These are phyloP conservation scores for Chrysochloris asiatica DNA, from an alignment of 2,113 vertebrate genomes.

Conservation along the genomic window DNA sequence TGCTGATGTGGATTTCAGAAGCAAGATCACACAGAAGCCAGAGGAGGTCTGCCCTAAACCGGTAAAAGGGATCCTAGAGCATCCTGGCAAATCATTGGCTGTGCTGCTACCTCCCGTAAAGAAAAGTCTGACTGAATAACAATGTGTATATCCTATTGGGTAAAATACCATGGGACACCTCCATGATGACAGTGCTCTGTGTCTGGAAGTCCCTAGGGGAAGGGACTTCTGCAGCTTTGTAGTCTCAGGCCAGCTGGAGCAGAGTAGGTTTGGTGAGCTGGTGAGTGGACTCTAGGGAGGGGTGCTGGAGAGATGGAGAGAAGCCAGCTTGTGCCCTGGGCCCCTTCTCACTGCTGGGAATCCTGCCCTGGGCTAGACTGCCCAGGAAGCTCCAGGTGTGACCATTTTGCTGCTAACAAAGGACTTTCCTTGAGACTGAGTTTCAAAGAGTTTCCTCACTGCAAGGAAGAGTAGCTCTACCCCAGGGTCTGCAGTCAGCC, in stretches of 20 bases:
- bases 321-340: not conserved
- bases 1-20: not conserved
- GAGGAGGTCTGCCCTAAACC: not conserved
- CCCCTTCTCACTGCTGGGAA: not conserved
- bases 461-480: not conserved
- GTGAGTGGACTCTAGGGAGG: not conserved
- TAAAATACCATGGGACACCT: no score
- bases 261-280: not conserved
- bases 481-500: not conserved
- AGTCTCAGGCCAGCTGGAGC: not conserved
- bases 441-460: not conserved
- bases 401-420: not conserved
- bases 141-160: accelerated
- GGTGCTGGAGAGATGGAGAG: not conserved
- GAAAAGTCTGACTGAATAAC: not conserved
- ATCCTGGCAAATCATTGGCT: not conserved
- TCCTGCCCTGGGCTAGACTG: no score
- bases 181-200: accelerated
- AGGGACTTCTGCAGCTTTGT: not conserved
- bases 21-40: not conserved
- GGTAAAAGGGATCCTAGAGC: accelerated
- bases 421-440: not conserved
- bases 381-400: not conserved
- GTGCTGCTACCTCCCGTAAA: no score
- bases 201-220: not conserved